phyloP scores from a whole-genome alignment of 2,113 vertebrate genomes.

The Bagarius yarrelli region DNA sequence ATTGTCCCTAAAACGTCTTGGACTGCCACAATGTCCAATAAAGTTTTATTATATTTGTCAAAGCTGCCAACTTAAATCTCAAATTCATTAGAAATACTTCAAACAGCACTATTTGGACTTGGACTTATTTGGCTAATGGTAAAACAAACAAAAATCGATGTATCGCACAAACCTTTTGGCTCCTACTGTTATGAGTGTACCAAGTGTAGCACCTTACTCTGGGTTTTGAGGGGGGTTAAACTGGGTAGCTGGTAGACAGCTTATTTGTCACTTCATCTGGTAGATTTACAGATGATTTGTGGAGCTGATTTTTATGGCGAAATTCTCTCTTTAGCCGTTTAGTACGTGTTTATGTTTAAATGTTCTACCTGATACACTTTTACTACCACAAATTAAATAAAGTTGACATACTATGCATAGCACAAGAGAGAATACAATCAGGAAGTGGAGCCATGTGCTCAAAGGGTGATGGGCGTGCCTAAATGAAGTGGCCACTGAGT shows the following conservation, averaged over 20 bases:
- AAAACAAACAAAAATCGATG: too few relatives aligned
- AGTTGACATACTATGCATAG: not conserved
- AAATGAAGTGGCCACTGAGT: constrained; percentile 17
- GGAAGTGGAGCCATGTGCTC: not conserved
- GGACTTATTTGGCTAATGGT: too few relatives aligned
- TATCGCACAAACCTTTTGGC: not conserved
- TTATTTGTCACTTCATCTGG: not conserved
- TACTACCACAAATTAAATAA: not conserved
- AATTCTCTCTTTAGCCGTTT: too few relatives aligned
- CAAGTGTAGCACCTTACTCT: not conserved
- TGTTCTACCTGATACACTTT: not conserved
- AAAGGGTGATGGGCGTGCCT: not conserved
- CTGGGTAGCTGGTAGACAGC: not conserved
- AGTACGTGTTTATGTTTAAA: not conserved
- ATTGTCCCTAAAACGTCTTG: not conserved
- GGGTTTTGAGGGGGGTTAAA: not conserved
- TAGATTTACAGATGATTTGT: not conserved
- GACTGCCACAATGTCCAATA: not conserved
- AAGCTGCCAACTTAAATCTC: not conserved
- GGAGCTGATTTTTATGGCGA: not conserved
- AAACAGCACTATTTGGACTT: too few relatives aligned
- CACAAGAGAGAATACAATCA: not conserved
- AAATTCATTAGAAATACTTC: too few relatives aligned
- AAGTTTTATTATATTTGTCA: not conserved
- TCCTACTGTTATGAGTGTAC: not conserved